These are phyloP conservation scores for Argopecten irradians DNA, from an alignment of 1,140 invertebrate genomes.

Conservation along the genomic window DNA sequence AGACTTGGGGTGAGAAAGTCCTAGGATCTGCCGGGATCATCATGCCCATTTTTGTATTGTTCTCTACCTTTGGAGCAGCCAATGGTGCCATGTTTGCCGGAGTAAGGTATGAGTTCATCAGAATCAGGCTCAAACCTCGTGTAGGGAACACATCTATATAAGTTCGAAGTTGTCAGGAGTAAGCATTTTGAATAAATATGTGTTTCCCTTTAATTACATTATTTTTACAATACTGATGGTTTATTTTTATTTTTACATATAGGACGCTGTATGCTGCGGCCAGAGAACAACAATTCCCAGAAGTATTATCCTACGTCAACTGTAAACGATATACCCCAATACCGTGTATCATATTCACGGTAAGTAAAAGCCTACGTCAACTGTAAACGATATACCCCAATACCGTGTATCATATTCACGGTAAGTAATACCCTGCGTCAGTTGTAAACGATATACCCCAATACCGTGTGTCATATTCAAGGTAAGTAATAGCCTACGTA, in stretches of 20 bases:
- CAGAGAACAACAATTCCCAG: conserved; percentile 95
- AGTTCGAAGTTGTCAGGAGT: neutral
- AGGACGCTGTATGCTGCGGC: conserved; percentile 98
- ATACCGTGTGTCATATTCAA: too few species aligned
- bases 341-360: conserved; percentile 92
- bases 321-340: conserved; percentile 90
- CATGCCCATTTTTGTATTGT: conserved; percentile 71
- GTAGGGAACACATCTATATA: neutral
- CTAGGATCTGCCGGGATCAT: conserved; percentile 63
- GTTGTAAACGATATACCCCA: too few species aligned
- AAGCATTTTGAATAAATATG: neutral
- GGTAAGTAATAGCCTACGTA: too few species aligned
- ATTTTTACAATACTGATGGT: neutral
- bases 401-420: too few species aligned
- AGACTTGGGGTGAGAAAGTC: conserved; percentile 73
- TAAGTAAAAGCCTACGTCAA: conserved; percentile 77
- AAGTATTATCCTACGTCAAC: conserved; percentile 96
- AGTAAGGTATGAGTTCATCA: conserved; percentile 57
- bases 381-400: too few species aligned
- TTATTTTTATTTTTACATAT: neutral
- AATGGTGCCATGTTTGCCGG: conserved; percentile 70
- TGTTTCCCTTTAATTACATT: neutral
- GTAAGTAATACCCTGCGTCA: too few species aligned
- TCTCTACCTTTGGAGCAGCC: conserved; percentile 74
- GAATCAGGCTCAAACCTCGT: neutral